A percentile compares a stretch with the other conserved stretches of the same genome.
Conservation (phyloP, 2,113 vertebrate species). For the Pica pica region DNA sequence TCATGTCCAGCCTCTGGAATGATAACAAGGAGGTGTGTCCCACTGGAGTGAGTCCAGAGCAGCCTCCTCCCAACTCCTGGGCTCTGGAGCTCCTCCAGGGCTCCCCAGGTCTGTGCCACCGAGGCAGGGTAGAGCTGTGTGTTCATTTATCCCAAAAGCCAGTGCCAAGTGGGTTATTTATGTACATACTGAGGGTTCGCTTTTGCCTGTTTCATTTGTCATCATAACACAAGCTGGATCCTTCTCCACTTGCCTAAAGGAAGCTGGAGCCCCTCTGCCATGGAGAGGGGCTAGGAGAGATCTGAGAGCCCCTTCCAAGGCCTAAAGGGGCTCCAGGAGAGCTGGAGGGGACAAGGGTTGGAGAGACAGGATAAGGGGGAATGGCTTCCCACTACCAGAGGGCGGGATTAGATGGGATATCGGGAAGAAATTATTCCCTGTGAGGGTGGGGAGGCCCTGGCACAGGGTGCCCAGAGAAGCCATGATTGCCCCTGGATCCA, state of each 20-base stretch:
- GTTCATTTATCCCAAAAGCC: not conserved
- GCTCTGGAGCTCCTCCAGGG: not conserved
- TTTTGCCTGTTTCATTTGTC: not conserved
- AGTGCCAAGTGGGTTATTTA: not conserved
- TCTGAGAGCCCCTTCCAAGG: not conserved
- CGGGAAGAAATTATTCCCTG: not conserved
- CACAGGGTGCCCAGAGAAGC: not conserved
- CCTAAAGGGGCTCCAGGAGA: not conserved
- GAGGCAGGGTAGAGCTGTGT: not conserved
- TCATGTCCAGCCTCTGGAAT: not conserved
- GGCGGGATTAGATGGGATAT: not conserved
- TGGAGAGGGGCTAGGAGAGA: not conserved
- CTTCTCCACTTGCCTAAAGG: not conserved
- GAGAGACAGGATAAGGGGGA: not conserved
- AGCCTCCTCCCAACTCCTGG: not conserved
- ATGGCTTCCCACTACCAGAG: not conserved
- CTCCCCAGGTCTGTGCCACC: not conserved
- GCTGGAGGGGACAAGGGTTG: not conserved
- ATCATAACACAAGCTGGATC: not conserved
- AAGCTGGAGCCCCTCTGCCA: not conserved
- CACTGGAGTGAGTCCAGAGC: not conserved
- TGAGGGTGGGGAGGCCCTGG: not conserved
- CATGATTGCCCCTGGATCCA: not conserved
- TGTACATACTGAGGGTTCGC: not conserved
- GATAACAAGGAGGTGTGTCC: not conserved